Evolutionary conservation across 1,140 invertebrate species (phyloP), one percentile per base, ranked within the genome.

Genomic region (Orchestia grillus): DNA sequence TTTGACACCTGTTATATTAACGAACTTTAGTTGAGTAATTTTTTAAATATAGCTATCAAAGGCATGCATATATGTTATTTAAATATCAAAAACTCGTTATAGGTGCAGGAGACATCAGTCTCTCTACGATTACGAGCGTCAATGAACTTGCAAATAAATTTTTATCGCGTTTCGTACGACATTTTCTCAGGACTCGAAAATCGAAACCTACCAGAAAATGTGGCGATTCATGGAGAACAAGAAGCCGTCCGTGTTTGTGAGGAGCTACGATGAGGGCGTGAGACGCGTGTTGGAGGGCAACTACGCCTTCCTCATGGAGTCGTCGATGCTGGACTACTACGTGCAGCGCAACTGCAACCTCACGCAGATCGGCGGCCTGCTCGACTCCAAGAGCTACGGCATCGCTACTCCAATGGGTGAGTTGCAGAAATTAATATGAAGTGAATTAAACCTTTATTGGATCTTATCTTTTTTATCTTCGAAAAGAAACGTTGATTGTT

Each of bases 231-330:
- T 99, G 98, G 98, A 98, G 97, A 98, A 98, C 97, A 98, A 98
- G 96, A 98, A 98, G 96, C 98, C 98, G 0, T 98, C 98, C 0
- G 98, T 98, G 4, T 98, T 98, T 97, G 97, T 96, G 16, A 97
- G 98, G 97, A 97, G 97, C 95, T 98, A 98, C 97, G 98, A 98
- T 97, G 98, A 99, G 97, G 99, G 99, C 43, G 98, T 99, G 97
- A 97, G 98, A 97, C 97, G 98, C 97, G 98, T 99, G 97, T 97
- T 98, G 40, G 98, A 98, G 97, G 98, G 98, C 44, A 98, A 99
- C 97, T 99, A 99, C 97, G 99, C 99, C 4, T 99, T 99, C 97
- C 98, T 99, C 0, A 99, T 99, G 99, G 99, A 99, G 97, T 99
- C 99, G 0, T 99, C 99, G 4, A 99, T 99, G 98, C 98, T 99